These are phyloP conservation scores for Melinaea menophilus DNA, from an alignment of 2,888 invertebrate genomes.

Conservation along the genomic window DNA sequence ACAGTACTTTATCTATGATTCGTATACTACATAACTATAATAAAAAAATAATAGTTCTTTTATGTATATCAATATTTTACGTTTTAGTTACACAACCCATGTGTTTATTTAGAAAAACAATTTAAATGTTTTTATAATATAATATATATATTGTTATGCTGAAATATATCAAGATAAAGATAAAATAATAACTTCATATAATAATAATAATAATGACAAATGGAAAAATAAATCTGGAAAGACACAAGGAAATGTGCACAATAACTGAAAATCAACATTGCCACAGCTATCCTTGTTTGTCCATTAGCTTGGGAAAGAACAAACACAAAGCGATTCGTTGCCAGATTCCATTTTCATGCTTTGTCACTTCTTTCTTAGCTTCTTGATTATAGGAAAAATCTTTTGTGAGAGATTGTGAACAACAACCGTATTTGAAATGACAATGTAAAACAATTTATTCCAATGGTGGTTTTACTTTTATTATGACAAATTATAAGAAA, in stretches of 20 bases:
- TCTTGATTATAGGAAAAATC: conserved; percentile 7
- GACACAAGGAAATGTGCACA: conserved; percentile 57
- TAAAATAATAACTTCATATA: no score
- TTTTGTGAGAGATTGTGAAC: conserved; percentile 3
- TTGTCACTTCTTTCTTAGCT: conserved; percentile 28
- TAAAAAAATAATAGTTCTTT: no score
- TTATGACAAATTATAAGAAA: not conserved
- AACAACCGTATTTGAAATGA: not conserved
- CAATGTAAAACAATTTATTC: not conserved
- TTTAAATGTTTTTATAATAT: no score
- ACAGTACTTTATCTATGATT: conserved; percentile 48
- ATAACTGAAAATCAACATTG: conserved; percentile 74
- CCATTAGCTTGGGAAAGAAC: conserved; percentile 71
- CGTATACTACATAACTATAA: no score
- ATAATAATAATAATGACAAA: conserved; percentile 3
- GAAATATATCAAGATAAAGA: no score
- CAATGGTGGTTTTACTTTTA: not conserved
- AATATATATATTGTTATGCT: conserved; percentile 18
- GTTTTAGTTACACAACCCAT: no score
- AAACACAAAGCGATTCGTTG: conserved; percentile 49
- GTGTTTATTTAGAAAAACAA: no score
- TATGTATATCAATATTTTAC: no score
- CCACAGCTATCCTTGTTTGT: conserved; percentile 66
- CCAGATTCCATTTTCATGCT: conserved; percentile 36
- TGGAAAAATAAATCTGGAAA: conserved; percentile 67